Conservation (phyloP, 2,888 invertebrate species). For the Epinotia demarniana region DNA sequence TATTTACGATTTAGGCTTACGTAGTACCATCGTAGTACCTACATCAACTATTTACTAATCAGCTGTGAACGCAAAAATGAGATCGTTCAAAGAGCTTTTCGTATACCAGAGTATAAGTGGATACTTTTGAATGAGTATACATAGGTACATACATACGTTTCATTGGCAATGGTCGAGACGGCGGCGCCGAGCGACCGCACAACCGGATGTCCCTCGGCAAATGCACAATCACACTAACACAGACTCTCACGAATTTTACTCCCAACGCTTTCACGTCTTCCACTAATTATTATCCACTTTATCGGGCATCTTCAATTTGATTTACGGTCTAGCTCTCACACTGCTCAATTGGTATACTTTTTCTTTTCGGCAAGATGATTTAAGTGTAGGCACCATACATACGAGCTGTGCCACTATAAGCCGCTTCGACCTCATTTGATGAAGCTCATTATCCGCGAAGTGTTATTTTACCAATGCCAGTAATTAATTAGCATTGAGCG, state of each 20-base stretch:
- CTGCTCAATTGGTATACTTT: conserved; percentile 82
- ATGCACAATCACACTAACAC: conserved; percentile 82
- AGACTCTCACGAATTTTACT: conserved; percentile 84
- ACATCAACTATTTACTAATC: too few species aligned
- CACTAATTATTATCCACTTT: conserved; percentile 85
- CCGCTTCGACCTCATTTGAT: conserved; percentile 59
- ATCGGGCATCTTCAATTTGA: conserved; percentile 85
- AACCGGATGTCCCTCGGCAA: conserved; percentile 80
- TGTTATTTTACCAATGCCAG: conserved; percentile 46
- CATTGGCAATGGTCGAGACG: conserved; percentile 15
- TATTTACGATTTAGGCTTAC: too few species aligned
- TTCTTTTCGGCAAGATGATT: conserved; percentile 78
- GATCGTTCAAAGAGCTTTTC: not conserved
- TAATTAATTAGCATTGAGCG: conserved; percentile 51
- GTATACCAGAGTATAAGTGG: not conserved
- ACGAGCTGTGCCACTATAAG: conserved; percentile 56
- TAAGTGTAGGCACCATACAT: conserved; percentile 61
- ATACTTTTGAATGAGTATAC: not conserved
- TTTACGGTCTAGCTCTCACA: conserved; percentile 81
- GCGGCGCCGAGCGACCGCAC: conserved; percentile 47
- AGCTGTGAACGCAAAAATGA: not conserved
- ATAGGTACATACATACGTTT: conserved; percentile 14
- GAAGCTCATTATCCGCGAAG: conserved; percentile 48
- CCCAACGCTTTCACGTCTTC: conserved; percentile 84
- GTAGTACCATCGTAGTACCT: not conserved